Percentiles rank a stretch among this genome's conserved stretches.
Evolutionary conservation across 2,888 invertebrate genomes (phyloP).

Genomic region (Cataglyphis livida): DNA sequence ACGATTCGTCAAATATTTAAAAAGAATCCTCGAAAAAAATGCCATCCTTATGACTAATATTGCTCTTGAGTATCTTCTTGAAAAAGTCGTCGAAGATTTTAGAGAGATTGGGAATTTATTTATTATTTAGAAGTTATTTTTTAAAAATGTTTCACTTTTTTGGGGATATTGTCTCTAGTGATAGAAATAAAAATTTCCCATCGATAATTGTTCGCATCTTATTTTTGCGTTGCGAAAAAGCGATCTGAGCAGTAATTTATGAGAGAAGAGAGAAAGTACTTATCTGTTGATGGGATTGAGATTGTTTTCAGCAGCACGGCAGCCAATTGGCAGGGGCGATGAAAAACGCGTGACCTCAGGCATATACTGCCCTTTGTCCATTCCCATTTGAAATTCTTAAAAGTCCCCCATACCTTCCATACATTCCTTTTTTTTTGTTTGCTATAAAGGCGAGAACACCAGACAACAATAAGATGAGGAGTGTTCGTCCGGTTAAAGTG

Average conservation of each 20-base stretch:
- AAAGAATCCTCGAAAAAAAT: neutral
- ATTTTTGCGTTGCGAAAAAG: slow-evolving; percentile 14
- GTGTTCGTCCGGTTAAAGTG: slow-evolving; percentile 80
- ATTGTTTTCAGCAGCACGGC: slow-evolving; percentile 74
- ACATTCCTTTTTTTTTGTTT: slow-evolving; percentile 70
- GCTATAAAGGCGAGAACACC: slow-evolving; percentile 81
- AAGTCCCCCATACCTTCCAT: slow-evolving; percentile 62
- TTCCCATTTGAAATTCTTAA: slow-evolving; percentile 81
- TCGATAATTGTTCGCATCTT: neutral
- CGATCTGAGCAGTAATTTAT: slow-evolving; percentile 31
- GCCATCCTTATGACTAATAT: neutral
- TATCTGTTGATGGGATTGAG: slow-evolving; percentile 73
- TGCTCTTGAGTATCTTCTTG: slow-evolving; percentile 1
- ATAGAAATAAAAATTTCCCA: slow-evolving; percentile 10
- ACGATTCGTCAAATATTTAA: slow-evolving; percentile 38
- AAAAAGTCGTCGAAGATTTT: neutral
- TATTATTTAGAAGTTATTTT: neutral
- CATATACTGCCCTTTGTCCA: slow-evolving; percentile 79
- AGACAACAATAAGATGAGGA: slow-evolving; percentile 83
- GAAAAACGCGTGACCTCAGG: slow-evolving; percentile 70
- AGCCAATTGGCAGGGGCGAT: slow-evolving; percentile 66
- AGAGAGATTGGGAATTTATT: neutral
- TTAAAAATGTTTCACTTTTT: neutral
- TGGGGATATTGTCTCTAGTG: neutral
- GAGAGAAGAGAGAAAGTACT: slow-evolving; percentile 19